A percentile compares a stretch with the other conserved stretches of the same genome.
phyloP scores from a whole-genome alignment of 2,113 vertebrate species.

The Sebastes schlegelii region DNA sequence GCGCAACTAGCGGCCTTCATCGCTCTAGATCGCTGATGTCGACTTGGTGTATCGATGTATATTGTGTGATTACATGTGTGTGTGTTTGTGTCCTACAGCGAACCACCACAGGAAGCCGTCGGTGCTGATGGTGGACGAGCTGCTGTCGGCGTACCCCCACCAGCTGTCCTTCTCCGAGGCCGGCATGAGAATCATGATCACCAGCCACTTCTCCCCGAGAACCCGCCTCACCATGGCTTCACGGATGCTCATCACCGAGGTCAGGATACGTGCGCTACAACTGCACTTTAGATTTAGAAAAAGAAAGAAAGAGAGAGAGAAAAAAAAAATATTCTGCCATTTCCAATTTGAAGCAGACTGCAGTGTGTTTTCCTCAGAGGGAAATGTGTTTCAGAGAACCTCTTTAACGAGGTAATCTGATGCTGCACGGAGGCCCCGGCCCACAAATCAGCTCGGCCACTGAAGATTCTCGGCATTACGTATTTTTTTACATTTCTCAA shows the following conservation, averaged over 20 bases:
- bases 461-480: not conserved
- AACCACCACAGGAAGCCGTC: conserved; percentile 94
- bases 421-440: not conserved
- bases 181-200: conserved; percentile 99
- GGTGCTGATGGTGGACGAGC: conserved; percentile 97
- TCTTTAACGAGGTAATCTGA: conserved; percentile 36
- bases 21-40: too few relatives aligned
- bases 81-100: conserved; percentile 77
- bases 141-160: conserved; percentile 96
- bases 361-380: conserved; percentile 19
- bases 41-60: not conserved
- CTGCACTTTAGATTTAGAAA: conserved; percentile 2
- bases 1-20: too few relatives aligned
- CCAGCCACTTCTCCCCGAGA: conserved; percentile 96
- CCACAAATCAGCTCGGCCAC: not conserved
- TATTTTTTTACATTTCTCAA: not conserved
- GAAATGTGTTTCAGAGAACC: conserved; percentile 17
- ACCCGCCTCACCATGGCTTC: conserved; percentile 99
- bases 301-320: too few relatives aligned
- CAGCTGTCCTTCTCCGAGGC: conserved; percentile 98
- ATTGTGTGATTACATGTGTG: not conserved
- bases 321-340: not conserved
- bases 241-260: conserved; percentile 98
- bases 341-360: conserved; percentile 14
- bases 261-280: conserved; percentile 52